Percentiles rank a stretch among this genome's conserved stretches.
These are phyloP conservation scores for Lutra lutra DNA, from an alignment of 2,797 vertebrate genomes.

Conservation along the genomic window DNA sequence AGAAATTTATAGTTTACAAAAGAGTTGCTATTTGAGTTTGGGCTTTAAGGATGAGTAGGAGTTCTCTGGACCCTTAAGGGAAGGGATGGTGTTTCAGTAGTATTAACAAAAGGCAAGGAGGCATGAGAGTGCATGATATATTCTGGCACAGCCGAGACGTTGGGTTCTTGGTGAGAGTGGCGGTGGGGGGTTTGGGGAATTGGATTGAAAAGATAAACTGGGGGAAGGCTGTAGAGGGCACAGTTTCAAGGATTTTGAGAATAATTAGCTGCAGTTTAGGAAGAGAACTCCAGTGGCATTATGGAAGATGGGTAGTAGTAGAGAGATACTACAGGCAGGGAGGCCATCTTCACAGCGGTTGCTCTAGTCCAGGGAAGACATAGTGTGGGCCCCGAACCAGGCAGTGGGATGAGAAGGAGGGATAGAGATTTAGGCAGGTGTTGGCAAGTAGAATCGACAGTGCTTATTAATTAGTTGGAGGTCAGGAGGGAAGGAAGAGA, in stretches of 20 bases:
- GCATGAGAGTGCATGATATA: not conserved
- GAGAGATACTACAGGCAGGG: not conserved
- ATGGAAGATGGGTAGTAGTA: not conserved
- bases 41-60: conserved; percentile 11
- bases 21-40: conserved; percentile 12
- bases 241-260: conserved; percentile 17
- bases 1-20: not conserved
- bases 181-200: not conserved
- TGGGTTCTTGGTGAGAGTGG: not conserved
- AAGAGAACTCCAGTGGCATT: not conserved
- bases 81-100: not conserved
- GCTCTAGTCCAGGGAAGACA: not conserved
- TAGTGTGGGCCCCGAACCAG: not conserved
- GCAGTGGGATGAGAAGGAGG: not conserved
- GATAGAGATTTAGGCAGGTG: not conserved
- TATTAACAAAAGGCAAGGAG: not conserved
- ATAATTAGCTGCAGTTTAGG: conserved; percentile 32
- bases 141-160: not conserved
- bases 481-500: not conserved
- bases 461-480: not conserved
- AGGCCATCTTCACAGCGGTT: not conserved
- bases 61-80: not conserved
- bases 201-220: not conserved
- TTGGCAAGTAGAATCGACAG: not conserved
- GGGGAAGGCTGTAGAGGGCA: not conserved